These are phyloP conservation scores for Thinocorus orbignyianus DNA, from an alignment of 2,113 vertebrate genomes.

Conservation along the genomic window DNA sequence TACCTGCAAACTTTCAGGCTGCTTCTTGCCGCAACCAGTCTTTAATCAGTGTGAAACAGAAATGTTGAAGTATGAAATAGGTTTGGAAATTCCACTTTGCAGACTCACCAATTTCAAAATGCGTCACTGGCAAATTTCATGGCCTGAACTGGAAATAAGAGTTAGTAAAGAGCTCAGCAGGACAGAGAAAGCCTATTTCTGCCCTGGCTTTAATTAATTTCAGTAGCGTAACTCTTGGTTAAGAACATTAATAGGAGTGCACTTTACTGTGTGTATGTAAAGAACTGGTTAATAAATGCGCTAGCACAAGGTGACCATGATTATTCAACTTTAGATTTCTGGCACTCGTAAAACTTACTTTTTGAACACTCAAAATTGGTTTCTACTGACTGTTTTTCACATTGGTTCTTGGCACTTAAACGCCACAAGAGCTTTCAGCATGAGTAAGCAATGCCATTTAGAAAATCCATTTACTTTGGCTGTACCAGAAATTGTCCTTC, in stretches of 20 bases:
- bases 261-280: not conserved
- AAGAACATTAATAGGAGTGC: not conserved
- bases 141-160: not conserved
- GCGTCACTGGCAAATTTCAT: not conserved
- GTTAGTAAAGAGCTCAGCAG: not conserved
- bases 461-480: slow-evolving; percentile 33
- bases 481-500: not conserved
- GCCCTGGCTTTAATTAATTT: not conserved
- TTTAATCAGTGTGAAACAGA: not conserved
- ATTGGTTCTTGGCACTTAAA: slow-evolving; percentile 7
- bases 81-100: not conserved
- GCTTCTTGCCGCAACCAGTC: not conserved
- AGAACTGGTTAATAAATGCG: not conserved
- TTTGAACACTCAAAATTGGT: not conserved
- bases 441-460: slow-evolving; percentile 32
- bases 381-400: not conserved
- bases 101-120: not conserved
- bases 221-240: not conserved
- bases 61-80: not conserved
- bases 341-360: not conserved
- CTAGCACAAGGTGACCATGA: not conserved
- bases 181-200: not conserved
- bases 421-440: slow-evolving; percentile 36
- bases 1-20: not conserved
- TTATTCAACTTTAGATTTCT: not conserved